Percentiles rank a stretch among this genome's conserved stretches.
Evolutionary conservation across 2,113 vertebrate species (phyloP).

Genomic region (Sander vitreus): DNA sequence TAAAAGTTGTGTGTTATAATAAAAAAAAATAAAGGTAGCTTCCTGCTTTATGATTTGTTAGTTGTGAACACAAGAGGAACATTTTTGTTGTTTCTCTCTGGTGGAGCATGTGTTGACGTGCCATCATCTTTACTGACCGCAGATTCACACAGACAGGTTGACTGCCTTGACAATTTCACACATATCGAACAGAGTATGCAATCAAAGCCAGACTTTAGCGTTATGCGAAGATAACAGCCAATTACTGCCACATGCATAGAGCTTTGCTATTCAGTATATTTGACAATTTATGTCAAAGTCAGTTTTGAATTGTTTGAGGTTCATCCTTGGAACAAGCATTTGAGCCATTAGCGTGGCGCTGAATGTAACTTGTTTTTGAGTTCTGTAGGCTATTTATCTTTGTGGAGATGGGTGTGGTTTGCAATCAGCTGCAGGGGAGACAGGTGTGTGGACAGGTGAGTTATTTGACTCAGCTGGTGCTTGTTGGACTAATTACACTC

Average conservation of each 20-base stretch:
- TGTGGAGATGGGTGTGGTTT: too few species aligned
- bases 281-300: conserved; percentile 24
- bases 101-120: conserved; percentile 20
- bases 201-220: conserved; percentile 48
- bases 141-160: conserved; percentile 52
- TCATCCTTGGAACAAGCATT: neutral
- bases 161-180: conserved; percentile 27
- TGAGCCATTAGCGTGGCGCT: conserved; percentile 1
- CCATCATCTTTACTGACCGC: conserved; percentile 43
- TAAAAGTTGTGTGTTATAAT: conserved; percentile 36
- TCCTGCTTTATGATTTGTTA: conserved; percentile 8
- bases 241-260: conserved; percentile 31
- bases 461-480: too few species aligned
- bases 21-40: conserved; percentile 47
- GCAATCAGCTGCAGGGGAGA: too few species aligned
- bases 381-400: conserved; percentile 4
- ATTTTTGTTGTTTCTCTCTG: conserved; percentile 27
- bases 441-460: too few species aligned
- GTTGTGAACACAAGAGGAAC: neutral
- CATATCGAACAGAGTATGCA: conserved; percentile 38
- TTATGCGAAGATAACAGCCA: conserved; percentile 52
- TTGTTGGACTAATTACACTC: too few species aligned
- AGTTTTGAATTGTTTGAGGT: conserved; percentile 37
- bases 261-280: conserved; percentile 18
- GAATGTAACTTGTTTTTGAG: neutral